Conservation (phyloP, 2,113 vertebrate genomes). For the Axis porcinus region DNA sequence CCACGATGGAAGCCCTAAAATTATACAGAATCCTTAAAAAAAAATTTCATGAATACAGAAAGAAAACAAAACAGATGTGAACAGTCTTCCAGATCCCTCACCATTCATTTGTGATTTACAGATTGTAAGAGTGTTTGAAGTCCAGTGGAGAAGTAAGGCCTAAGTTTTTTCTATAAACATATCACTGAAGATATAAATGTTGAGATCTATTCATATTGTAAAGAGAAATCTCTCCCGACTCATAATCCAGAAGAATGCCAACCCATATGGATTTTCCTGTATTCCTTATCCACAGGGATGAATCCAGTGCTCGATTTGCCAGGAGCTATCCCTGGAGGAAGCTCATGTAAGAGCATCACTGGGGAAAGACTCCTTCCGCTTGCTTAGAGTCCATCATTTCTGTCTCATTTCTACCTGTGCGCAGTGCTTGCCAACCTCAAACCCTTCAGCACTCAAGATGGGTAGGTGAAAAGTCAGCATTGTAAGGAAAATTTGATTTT, state of each 20-base stretch:
- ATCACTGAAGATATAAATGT: constrained; percentile 42
- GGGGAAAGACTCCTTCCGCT: constrained; percentile 10
- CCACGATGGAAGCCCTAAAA: neutral
- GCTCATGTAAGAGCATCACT: neutral
- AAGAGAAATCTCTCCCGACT: constrained; percentile 26
- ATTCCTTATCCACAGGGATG: neutral
- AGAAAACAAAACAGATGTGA: neutral
- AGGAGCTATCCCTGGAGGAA: neutral
- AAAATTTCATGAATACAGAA: neutral
- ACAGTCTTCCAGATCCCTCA: neutral
- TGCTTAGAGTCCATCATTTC: neutral
- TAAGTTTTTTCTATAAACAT: constrained; percentile 40
- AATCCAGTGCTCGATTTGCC: neutral
- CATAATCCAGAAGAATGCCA: constrained; percentile 43
- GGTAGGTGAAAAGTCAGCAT: constrained; percentile 17
- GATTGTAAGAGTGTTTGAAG: constrained; percentile 59
- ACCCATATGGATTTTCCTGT: neutral
- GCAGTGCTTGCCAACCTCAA: neutral
- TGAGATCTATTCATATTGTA: constrained; percentile 20
- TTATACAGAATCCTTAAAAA: neutral
- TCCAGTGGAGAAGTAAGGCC: constrained; percentile 28
- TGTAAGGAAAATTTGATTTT: constrained; percentile 17
- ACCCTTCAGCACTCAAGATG: constrained; percentile 14
- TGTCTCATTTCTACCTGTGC: constrained; percentile 30
- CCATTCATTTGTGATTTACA: neutral